Evolutionary conservation across 2,888 invertebrate genomes (phyloP).

Genomic region (Sicus ferrugineus): DNA sequence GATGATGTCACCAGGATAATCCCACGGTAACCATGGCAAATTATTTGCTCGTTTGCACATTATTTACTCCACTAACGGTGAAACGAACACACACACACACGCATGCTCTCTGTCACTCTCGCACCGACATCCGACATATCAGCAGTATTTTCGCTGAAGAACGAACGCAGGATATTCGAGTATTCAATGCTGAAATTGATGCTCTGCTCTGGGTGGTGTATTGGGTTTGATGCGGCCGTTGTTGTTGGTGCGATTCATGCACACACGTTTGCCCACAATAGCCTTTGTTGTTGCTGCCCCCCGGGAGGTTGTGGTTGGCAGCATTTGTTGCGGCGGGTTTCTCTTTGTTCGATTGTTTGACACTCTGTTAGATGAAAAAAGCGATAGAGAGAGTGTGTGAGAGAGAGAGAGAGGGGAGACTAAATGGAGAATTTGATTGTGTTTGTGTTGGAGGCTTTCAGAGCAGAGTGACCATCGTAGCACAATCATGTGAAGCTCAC

Average conservation of each 20-base stretch:
- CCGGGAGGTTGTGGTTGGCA: conserved; percentile 29
- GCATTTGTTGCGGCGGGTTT: conserved; percentile 11
- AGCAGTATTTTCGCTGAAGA: too few relatives aligned
- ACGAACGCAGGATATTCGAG: not conserved
- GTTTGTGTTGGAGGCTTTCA: too few relatives aligned
- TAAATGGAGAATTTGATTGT: too few relatives aligned
- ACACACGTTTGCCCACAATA: not conserved
- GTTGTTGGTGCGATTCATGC: not conserved
- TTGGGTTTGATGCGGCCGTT: not conserved
- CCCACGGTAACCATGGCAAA: conserved; percentile 36
- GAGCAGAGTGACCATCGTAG: too few relatives aligned
- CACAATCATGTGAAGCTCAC: too few relatives aligned
- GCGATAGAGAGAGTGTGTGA: not conserved
- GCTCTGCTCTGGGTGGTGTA: not conserved
- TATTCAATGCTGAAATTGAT: not conserved
- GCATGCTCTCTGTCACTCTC: too few relatives aligned
- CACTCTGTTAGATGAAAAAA: not conserved
- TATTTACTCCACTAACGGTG: conserved; percentile 32
- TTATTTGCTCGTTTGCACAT: conserved; percentile 36
- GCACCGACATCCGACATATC: too few relatives aligned
- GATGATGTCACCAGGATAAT: conserved; percentile 39
- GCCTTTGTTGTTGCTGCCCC: conserved; percentile 24
- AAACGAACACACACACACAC: not conserved
- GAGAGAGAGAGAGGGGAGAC: not conserved
- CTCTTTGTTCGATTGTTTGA: not conserved